phyloP scores from a whole-genome alignment of 2,888 invertebrate genomes.

The Oxyteleia sp. region DNA sequence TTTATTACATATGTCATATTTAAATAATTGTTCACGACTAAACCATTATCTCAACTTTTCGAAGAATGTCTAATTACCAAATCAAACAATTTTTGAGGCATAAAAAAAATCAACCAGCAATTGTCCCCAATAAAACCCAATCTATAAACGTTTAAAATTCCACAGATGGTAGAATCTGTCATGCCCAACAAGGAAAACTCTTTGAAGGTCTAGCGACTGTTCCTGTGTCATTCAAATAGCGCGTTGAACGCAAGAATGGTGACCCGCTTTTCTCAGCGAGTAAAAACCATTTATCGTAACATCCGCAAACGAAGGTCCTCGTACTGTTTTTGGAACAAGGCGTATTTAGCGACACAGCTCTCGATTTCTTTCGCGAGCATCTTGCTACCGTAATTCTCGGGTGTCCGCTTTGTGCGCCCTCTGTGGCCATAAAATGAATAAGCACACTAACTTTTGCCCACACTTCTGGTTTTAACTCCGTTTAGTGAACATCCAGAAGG shows the following conservation, averaged over 20 bases:
- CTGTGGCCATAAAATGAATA: no score
- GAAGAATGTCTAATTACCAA: no score
- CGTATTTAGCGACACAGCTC: constrained; percentile 78
- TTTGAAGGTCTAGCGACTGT: constrained; percentile 60
- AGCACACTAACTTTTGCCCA: no score
- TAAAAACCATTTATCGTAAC: constrained; percentile 84
- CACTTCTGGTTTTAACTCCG: no score
- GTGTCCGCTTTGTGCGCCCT: no score
- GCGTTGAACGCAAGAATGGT: constrained; percentile 82
- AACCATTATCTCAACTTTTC: no score
- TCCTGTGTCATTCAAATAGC: constrained; percentile 75
- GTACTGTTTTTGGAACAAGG: constrained; percentile 87
- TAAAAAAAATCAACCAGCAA: no score
- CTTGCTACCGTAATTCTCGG: constrained; percentile 88
- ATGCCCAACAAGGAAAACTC: constrained; percentile 36
- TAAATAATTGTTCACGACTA: no score
- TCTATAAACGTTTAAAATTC: background rate
- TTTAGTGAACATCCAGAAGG: no score
- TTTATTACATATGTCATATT: no score
- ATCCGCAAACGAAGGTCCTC: constrained; percentile 77
- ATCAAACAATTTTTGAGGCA: no score
- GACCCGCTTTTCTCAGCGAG: constrained; percentile 71
- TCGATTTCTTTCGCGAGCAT: constrained; percentile 82
- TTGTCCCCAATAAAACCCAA: background rate
- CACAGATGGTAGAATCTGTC: background rate